Percentiles rank a stretch among this genome's conserved stretches.
These are phyloP conservation scores for Drosophila sturtevanti DNA, from an alignment of 1,140 invertebrate genomes.

Conservation along the genomic window DNA sequence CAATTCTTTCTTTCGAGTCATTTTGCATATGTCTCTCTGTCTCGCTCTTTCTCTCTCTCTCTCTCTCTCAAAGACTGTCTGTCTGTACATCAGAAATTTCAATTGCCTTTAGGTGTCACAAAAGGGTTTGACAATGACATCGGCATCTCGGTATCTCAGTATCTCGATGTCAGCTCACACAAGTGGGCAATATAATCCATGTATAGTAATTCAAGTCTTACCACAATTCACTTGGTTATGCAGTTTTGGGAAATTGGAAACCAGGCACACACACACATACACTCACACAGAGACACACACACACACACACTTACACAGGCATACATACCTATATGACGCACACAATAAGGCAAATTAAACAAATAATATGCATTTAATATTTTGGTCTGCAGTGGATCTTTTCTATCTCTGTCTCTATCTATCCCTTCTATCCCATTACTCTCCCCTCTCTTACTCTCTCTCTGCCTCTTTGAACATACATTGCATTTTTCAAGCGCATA, in stretches of 20 bases:
- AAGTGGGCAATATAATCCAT: slow-evolving; percentile 20
- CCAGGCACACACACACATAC: slow-evolving; percentile 2
- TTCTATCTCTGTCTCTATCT: neutral
- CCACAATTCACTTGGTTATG: slow-evolving; percentile 39
- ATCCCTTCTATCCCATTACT: neutral
- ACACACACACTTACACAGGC: neutral
- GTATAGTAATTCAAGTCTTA: slow-evolving; percentile 17
- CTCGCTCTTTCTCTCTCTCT: too few relatives aligned
- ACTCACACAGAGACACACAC: neutral
- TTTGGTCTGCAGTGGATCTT: slow-evolving; percentile 3
- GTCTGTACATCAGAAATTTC: slow-evolving; percentile 13
- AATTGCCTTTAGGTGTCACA: slow-evolving; percentile 51
- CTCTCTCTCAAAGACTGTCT: too few relatives aligned
- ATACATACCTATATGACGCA: slow-evolving; percentile 19
- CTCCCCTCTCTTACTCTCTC: neutral
- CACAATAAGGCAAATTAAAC: slow-evolving; percentile 19
- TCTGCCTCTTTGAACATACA: slow-evolving; percentile 40
- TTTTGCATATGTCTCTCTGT: neutral
- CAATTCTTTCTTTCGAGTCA: neutral
- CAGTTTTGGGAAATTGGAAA: slow-evolving; percentile 44
- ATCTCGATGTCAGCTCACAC: slow-evolving; percentile 23
- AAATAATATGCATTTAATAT: slow-evolving; percentile 58
- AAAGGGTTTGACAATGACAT: slow-evolving; percentile 54
- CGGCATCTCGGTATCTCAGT: neutral
- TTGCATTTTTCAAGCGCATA: slow-evolving; percentile 74